These are phyloP conservation scores for Rhaphigaster nebulosa DNA, from an alignment of 2,888 invertebrate genomes.

Conservation along the genomic window DNA sequence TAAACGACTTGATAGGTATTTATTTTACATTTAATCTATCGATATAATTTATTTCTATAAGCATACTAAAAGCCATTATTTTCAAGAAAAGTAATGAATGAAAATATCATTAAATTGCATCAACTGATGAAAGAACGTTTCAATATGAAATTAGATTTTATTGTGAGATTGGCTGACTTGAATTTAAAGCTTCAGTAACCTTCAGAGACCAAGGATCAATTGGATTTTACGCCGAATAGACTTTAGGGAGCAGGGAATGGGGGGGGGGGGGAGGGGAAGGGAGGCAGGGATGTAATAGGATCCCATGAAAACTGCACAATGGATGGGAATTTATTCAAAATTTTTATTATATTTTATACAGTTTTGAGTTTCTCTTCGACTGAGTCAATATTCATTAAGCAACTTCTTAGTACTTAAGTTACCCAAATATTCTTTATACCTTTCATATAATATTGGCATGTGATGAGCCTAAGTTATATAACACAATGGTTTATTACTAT, in stretches of 20 bases:
- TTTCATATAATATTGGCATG: too few relatives aligned
- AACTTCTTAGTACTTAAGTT: too few relatives aligned
- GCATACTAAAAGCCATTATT: background rate
- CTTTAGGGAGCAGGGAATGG: background rate
- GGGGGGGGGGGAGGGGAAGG: too few relatives aligned
- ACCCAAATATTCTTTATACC: too few relatives aligned
- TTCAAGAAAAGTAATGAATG: background rate
- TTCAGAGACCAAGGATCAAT: constrained; percentile 19
- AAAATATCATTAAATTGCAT: background rate
- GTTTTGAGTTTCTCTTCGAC: too few relatives aligned
- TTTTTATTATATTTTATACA: background rate
- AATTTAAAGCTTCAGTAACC: constrained; percentile 33
- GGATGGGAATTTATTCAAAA: background rate
- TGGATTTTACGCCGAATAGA: constrained; percentile 21
- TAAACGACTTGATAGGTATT: too few relatives aligned
- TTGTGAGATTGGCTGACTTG: constrained; percentile 17
- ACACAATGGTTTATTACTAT: too few relatives aligned
- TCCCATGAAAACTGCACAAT: background rate
- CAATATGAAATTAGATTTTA: constrained; percentile 10
- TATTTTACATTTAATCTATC: too few relatives aligned
- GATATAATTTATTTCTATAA: too few relatives aligned
- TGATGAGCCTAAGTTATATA: too few relatives aligned
- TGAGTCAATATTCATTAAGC: too few relatives aligned
- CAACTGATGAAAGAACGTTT: background rate
- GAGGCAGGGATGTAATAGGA: background rate